Evolutionary conservation across 1,140 invertebrate species (phyloP).

Genomic region (Platorchestia sp.): DNA sequence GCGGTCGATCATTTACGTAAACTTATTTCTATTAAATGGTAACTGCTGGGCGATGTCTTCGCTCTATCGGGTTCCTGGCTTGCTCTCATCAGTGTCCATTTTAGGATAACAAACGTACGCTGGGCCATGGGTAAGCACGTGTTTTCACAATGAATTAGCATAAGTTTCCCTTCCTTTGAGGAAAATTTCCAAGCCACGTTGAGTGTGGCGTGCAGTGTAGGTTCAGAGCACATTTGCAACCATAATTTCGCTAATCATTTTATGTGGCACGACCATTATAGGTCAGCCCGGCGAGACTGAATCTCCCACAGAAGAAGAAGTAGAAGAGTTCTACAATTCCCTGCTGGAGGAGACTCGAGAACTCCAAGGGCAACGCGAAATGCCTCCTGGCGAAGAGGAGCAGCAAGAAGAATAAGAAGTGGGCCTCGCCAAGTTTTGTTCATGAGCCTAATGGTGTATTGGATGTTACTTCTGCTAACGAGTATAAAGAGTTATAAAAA

Average conservation of each 20-base stretch:
- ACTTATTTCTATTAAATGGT: no score
- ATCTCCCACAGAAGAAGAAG: background rate
- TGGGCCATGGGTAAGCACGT: background rate
- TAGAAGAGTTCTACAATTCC: constrained; percentile 46
- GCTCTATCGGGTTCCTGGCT: background rate
- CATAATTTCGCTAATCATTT: background rate
- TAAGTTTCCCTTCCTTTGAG: background rate
- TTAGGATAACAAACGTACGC: background rate
- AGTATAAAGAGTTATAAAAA: background rate
- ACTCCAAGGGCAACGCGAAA: background rate
- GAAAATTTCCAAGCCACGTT: background rate
- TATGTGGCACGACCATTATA: background rate
- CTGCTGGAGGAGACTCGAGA: background rate
- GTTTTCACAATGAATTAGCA: background rate
- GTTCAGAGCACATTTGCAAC: background rate
- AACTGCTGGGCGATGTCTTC: background rate
- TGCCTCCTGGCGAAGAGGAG: background rate
- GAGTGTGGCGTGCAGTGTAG: background rate
- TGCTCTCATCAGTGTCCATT: background rate
- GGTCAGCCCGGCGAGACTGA: constrained; percentile 25
- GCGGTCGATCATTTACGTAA: background rate
- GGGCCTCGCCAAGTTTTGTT: background rate
- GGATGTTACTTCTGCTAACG: background rate
- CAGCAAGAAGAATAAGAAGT: background rate
- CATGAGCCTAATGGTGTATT: background rate